phyloP scores from a whole-genome alignment of 2,797 vertebrate genomes.

The Gorsachius magnificus region DNA sequence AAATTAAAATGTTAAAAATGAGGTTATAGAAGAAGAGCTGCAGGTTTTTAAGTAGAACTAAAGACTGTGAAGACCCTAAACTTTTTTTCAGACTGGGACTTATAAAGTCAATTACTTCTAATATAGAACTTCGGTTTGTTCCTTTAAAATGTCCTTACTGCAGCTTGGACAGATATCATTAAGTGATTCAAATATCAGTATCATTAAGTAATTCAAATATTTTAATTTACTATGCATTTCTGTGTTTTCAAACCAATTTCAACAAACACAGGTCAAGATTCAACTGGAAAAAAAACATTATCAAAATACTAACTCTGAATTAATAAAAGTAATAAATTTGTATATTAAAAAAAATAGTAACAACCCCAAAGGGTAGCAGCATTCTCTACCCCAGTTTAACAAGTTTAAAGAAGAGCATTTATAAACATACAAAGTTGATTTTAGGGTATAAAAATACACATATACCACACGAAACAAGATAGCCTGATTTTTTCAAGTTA shows the following conservation, averaged over 20 bases:
- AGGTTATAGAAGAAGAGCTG: slow-evolving; percentile 35
- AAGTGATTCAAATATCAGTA: neutral
- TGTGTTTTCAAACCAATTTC: slow-evolving; percentile 42
- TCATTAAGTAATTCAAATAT: neutral
- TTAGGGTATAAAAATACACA: slow-evolving; percentile 39
- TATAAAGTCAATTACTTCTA: slow-evolving; percentile 32
- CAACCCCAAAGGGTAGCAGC: slow-evolving; percentile 2
- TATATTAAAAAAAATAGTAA: neutral
- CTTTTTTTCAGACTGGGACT: slow-evolving; percentile 19
- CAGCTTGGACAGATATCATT: slow-evolving; percentile 7
- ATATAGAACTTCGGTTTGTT: slow-evolving; percentile 16
- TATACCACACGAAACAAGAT: slow-evolving; percentile 32
- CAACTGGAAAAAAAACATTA: slow-evolving; percentile 25
- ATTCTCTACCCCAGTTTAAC: slow-evolving; percentile 10
- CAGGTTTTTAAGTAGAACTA: slow-evolving; percentile 35
- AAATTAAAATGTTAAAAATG: slow-evolving; percentile 49
- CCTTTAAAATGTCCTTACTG: slow-evolving; percentile 41
- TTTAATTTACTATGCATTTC: neutral
- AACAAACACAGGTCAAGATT: neutral
- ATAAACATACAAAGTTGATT: slow-evolving; percentile 47
- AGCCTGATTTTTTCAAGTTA: neutral
- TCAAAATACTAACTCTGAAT: slow-evolving; percentile 38
- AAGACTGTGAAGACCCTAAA: slow-evolving; percentile 63
- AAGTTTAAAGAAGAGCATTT: slow-evolving; percentile 9
- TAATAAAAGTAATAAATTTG: slow-evolving; percentile 12